Percentiles rank a stretch among this genome's conserved stretches.
These are phyloP conservation scores for Balanococcus diminutus DNA, from an alignment of 2,888 invertebrate species.

Conservation along the genomic window DNA sequence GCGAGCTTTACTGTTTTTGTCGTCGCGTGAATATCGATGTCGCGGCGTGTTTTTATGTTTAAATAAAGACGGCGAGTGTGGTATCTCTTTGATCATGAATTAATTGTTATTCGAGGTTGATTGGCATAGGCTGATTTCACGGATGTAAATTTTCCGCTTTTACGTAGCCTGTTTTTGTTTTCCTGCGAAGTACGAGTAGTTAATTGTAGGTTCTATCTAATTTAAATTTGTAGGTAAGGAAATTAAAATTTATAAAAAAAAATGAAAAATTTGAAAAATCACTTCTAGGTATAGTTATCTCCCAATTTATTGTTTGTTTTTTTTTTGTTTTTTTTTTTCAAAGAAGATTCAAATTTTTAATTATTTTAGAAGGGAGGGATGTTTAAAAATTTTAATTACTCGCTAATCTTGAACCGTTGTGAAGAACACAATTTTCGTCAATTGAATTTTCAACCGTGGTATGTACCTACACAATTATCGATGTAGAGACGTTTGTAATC, in stretches of 20 bases:
- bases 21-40: not conserved
- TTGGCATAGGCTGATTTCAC: not conserved
- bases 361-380: no score
- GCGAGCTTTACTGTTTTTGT: not conserved
- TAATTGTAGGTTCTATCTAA: no score
- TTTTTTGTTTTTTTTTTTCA: no score
- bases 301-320: no score
- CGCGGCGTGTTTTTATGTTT: not conserved
- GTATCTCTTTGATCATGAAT: not conserved
- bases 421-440: no score
- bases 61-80: not conserved
- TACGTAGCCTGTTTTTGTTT: not conserved
- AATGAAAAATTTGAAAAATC: no score
- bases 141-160: not conserved
- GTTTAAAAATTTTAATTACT: no score
- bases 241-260: no score
- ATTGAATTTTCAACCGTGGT: not conserved
- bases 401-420: no score
- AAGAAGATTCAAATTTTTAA: no score
- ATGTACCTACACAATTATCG: not conserved
- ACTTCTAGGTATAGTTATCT: no score
- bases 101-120: constrained; percentile 27
- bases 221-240: not conserved
- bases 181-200: no score
- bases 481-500: not conserved